Percentiles rank a stretch among this genome's conserved stretches.
These are phyloP conservation scores for Drosophila sulfurigaster DNA, from an alignment of 1,140 invertebrate genomes.

Conservation along the genomic window DNA sequence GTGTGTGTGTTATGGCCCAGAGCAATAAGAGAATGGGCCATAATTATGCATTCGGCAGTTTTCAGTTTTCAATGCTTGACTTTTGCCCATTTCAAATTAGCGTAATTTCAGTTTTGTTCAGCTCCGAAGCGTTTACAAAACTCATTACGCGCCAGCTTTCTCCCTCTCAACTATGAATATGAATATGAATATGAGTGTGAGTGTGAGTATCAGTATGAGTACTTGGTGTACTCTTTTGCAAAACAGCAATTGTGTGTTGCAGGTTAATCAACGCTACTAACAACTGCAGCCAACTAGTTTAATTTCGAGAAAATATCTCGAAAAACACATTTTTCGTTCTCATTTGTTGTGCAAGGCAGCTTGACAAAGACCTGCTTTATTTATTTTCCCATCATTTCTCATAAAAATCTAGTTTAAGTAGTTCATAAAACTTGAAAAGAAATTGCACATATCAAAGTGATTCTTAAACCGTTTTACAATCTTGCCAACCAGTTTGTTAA, in stretches of 20 bases:
- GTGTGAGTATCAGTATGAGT: conserved; percentile 1
- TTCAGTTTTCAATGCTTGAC: conserved; percentile 1
- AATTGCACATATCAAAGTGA: neutral
- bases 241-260: conserved; percentile 7
- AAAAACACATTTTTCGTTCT: conserved; percentile 9
- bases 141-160: conserved; percentile 52
- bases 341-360: conserved; percentile 8
- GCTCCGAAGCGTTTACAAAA: conserved; percentile 31
- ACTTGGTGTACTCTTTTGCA: conserved; percentile 9
- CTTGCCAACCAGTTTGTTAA: neutral
- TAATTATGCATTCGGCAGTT: conserved; percentile 42
- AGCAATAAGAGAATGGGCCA: conserved; percentile 42
- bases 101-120: conserved; percentile 49
- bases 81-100: conserved; percentile 47
- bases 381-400: neutral
- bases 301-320: neutral
- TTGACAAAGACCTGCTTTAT: conserved; percentile 12
- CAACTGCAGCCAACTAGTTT: conserved; percentile 23
- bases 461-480: neutral
- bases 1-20: neutral
- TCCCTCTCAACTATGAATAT: conserved; percentile 19
- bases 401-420: neutral
- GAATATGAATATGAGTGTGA: conserved; percentile 8
- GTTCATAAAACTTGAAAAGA: neutral
- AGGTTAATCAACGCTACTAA: conserved; percentile 15